Conservation (phyloP, 2,797 vertebrate genomes). For the Gorsachius magnificus region DNA sequence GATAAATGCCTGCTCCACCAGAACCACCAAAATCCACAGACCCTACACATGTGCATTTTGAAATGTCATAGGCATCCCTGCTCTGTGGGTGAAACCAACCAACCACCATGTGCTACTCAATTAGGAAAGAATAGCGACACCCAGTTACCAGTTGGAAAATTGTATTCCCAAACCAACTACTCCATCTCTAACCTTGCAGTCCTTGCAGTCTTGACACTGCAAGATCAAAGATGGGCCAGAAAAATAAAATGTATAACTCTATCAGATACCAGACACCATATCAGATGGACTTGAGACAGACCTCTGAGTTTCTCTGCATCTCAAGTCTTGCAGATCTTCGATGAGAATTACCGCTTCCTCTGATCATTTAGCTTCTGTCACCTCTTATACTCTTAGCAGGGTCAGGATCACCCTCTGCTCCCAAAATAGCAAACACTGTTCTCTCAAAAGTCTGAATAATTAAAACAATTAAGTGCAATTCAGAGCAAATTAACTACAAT, state of each 20-base stretch:
- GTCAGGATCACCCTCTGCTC: not conserved
- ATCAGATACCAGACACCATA: not conserved
- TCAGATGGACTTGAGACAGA: not conserved
- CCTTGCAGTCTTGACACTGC: not conserved
- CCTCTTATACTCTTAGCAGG: not conserved
- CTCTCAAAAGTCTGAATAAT: not conserved
- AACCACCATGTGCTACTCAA: not conserved
- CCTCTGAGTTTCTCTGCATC: not conserved
- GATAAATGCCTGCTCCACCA: not conserved
- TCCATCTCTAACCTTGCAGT: not conserved
- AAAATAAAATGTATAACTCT: not conserved
- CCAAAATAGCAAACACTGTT: not conserved
- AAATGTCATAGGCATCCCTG: not conserved
- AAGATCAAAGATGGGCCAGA: not conserved
- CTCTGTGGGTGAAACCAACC: not conserved
- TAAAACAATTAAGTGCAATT: not conserved
- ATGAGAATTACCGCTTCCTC: not conserved
- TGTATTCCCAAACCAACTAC: not conserved
- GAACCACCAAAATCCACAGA: not conserved
- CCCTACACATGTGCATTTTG: not conserved
- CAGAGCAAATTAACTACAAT: not conserved
- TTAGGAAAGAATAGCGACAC: not conserved
- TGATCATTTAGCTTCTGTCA: not conserved
- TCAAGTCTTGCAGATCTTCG: not conserved
- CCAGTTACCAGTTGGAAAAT: not conserved